These are phyloP conservation scores for Andrena haemorrhoa DNA, from an alignment of 2,888 invertebrate species.

Conservation along the genomic window DNA sequence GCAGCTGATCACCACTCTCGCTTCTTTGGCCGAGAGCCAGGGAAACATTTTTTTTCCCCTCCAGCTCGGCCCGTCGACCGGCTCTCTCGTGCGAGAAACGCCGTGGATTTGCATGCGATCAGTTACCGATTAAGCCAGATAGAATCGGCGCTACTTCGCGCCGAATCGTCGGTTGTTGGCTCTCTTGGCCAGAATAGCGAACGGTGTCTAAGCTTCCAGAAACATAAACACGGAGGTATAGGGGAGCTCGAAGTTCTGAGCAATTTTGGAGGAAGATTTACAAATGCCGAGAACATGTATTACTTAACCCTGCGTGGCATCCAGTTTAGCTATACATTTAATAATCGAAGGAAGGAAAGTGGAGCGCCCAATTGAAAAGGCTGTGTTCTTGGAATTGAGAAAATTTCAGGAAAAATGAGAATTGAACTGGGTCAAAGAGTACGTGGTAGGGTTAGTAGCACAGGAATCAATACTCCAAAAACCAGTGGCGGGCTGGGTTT, in stretches of 20 bases:
- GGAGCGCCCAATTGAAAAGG: no score
- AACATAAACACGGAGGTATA: background rate
- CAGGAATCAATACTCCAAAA: no score
- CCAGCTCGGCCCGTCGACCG: slow-evolving; percentile 35
- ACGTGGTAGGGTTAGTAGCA: no score
- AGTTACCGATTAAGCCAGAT: slow-evolving; percentile 80
- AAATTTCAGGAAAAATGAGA: no score
- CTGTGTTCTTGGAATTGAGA: no score
- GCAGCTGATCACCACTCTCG: slow-evolving; percentile 66
- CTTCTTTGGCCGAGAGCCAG: slow-evolving; percentile 54
- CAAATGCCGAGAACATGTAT: background rate
- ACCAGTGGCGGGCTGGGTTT: no score
- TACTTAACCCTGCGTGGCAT: background rate
- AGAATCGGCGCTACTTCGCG: slow-evolving; percentile 68
- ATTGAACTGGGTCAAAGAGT: no score
- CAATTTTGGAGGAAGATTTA: background rate
- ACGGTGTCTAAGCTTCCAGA: background rate
- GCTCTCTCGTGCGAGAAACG: slow-evolving; percentile 47
- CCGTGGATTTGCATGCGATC: slow-evolving; percentile 79
- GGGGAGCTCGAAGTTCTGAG: background rate
- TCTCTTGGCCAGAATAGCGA: slow-evolving; percentile 40
- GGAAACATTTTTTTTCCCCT: slow-evolving; percentile 36
- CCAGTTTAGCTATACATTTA: background rate
- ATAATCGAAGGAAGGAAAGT: no score
- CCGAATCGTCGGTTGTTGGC: slow-evolving; percentile 58